These are phyloP conservation scores for Toxostoma redivivum DNA, from an alignment of 2,113 vertebrate genomes.

Conservation along the genomic window DNA sequence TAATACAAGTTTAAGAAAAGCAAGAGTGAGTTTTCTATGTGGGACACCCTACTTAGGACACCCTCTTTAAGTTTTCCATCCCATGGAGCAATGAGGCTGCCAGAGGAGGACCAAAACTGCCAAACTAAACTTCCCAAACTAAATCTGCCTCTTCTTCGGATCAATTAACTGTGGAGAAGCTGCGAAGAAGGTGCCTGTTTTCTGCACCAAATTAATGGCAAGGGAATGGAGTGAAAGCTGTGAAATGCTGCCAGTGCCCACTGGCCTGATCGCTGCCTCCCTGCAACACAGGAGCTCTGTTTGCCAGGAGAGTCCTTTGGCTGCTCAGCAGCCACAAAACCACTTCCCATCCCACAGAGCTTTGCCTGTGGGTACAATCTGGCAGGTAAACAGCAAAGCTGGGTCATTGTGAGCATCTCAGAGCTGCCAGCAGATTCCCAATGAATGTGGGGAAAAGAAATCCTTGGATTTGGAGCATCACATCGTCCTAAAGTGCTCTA, in stretches of 20 bases:
- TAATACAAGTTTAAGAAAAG: fast-evolving
- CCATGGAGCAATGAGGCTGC: neutral
- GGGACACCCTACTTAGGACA: neutral
- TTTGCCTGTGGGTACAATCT: neutral
- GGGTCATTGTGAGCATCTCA: neutral
- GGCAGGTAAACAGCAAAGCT: neutral
- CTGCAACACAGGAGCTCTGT: neutral
- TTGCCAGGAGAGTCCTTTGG: neutral
- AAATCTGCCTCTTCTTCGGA: neutral
- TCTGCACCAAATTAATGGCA: neutral
- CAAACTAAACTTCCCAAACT: neutral
- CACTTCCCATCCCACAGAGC: neutral
- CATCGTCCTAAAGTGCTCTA: neutral
- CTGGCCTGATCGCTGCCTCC: neutral
- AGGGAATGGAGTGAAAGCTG: neutral
- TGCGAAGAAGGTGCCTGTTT: neutral
- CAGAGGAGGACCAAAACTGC: neutral
- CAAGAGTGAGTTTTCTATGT: neutral
- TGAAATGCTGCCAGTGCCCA: neutral
- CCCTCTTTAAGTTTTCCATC: neutral
- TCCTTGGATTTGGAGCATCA: neutral
- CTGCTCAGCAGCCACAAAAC: neutral
- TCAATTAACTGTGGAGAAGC: neutral
- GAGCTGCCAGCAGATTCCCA: neutral
- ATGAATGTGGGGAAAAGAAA: neutral